Percentiles rank a stretch among this genome's conserved stretches.
These are phyloP conservation scores for Xerus inauris DNA, from an alignment of 2,113 vertebrate genomes.

Conservation along the genomic window DNA sequence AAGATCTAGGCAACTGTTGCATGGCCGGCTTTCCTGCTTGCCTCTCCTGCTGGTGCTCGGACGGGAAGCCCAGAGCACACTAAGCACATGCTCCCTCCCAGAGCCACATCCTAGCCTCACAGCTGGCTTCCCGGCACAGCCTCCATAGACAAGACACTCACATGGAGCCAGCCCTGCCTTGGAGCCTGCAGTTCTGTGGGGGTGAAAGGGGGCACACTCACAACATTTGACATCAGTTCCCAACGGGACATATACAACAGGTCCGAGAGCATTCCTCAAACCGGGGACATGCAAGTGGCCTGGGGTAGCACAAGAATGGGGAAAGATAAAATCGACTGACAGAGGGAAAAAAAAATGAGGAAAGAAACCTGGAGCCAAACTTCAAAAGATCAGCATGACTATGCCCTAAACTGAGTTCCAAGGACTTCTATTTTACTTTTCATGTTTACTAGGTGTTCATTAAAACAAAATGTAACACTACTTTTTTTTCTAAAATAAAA, in stretches of 20 bases:
- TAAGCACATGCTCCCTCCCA: background rate
- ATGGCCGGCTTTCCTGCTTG: background rate
- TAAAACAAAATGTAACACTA: background rate
- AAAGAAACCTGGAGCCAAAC: background rate
- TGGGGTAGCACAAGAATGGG: background rate
- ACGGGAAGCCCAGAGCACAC: background rate
- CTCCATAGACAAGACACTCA: background rate
- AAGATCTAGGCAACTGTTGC: background rate
- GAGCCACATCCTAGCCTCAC: background rate
- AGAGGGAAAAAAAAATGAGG: background rate
- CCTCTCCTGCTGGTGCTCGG: background rate
- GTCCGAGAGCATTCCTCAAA: background rate
- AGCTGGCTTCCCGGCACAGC: background rate
- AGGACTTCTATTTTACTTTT: background rate
- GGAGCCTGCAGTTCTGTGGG: background rate
- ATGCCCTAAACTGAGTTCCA: background rate
- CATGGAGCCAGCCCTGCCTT: background rate
- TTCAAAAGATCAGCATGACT: background rate
- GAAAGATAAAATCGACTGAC: too few species aligned
- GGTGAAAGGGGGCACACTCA: background rate
- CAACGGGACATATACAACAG: background rate
- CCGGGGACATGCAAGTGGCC: fast-evolving
- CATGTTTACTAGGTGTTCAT: background rate
- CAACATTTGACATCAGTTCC: fast-evolving
- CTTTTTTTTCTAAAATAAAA: background rate